Conservation (phyloP, 2,888 invertebrate genomes). For the Coelinius sp. region DNA sequence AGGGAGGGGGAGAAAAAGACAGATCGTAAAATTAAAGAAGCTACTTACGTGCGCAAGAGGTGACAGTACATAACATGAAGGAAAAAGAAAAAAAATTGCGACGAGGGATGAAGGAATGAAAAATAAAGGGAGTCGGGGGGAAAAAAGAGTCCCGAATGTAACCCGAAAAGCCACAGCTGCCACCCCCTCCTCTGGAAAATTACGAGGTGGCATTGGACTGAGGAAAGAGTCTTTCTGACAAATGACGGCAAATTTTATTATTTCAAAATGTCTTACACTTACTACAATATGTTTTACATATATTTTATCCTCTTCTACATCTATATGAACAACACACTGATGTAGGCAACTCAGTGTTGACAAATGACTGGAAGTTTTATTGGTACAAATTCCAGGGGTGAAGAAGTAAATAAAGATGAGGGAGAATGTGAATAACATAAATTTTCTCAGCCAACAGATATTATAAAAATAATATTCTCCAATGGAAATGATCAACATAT, state of each 20-base stretch:
- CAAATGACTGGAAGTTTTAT: conserved; percentile 23
- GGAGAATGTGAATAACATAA: conserved; percentile 6
- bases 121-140: conserved; percentile 1
- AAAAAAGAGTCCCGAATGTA: not conserved
- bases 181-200: conserved; percentile 11
- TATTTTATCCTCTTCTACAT: conserved; percentile 48
- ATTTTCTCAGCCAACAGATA: not conserved
- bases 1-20: not conserved
- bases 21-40: conserved; percentile 20
- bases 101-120: conserved; percentile 12
- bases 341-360: not conserved
- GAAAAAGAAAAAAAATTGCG: conserved; percentile 2
- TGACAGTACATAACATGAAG: conserved; percentile 2
- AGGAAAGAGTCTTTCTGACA: conserved; percentile 58
- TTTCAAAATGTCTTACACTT: conserved; percentile 69
- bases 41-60: conserved; percentile 1
- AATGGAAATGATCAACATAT: not conserved
- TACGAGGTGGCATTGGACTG: conserved; percentile 22
- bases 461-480: not conserved
- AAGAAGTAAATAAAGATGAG: conserved; percentile 10
- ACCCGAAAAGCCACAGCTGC: conserved; percentile 20
- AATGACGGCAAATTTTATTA: conserved; percentile 71
- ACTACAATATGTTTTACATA: conserved; percentile 63
- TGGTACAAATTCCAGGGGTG: not conserved
- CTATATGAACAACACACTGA: conserved; percentile 6